phyloP scores from a whole-genome alignment of 37 sponge, comb jelly and placozoan genomes.

The Chondrosia reniformis region DNA sequence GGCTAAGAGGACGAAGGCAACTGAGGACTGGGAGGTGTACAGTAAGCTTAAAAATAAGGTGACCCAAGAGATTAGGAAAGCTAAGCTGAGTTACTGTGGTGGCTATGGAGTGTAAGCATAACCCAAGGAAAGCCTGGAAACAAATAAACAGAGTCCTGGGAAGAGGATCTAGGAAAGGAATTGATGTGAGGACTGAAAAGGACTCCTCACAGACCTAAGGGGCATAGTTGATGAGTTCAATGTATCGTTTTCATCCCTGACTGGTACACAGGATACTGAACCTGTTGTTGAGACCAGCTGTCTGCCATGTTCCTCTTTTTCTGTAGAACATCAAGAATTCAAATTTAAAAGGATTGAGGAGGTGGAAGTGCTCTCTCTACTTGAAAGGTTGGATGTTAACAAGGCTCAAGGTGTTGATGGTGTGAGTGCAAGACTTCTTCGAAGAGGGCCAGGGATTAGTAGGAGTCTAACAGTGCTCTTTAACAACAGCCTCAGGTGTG shows the following conservation, averaged over 20 bases:
- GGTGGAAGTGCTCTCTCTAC: conserved; percentile 9
- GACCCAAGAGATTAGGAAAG: conserved; percentile 1
- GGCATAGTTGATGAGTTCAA: conserved; percentile 28
- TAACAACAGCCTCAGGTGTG: conserved; percentile 13
- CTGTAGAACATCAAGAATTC: not conserved
- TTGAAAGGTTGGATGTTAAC: not conserved
- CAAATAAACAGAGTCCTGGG: conserved; percentile 12
- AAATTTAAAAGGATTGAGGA: conserved; percentile 14
- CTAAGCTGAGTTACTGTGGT: conserved; percentile 3
- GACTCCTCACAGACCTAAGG: not conserved
- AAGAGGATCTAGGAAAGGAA: not conserved
- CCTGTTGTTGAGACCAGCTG: not conserved
- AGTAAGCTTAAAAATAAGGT: not conserved
- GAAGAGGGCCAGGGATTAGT: not conserved
- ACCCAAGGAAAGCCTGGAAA: conserved; percentile 30
- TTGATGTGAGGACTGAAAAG: not conserved
- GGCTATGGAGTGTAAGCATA: not conserved
- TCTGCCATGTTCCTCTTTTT: not conserved
- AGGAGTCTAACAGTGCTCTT: not conserved
- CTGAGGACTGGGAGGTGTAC: conserved; percentile 14
- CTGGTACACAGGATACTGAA: not conserved
- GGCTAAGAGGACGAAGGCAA: conserved; percentile 4
- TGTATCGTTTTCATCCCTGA: conserved; percentile 10
- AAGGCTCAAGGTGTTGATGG: conserved; percentile 8
- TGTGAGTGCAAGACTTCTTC: not conserved